These are phyloP conservation scores for Eretmochelys imbricata DNA, from an alignment of 2,113 vertebrate genomes.

Conservation along the genomic window DNA sequence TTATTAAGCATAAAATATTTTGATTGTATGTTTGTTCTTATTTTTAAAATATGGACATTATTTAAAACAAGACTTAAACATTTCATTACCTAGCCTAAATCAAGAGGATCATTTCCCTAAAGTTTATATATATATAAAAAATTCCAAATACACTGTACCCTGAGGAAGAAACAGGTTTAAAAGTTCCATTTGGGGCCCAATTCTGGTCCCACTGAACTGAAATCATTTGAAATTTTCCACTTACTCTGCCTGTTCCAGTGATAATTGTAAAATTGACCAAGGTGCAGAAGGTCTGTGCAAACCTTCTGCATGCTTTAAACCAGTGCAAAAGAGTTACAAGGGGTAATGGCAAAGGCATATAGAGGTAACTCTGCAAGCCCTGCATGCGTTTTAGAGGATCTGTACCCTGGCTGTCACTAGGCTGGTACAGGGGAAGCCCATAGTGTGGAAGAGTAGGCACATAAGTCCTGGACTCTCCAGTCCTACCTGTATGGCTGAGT, in stretches of 20 bases:
- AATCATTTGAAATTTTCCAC: background rate
- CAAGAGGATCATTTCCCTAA: background rate
- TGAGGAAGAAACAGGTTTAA: background rate
- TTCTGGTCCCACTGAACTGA: background rate
- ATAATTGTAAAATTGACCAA: background rate
- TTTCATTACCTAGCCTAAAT: conserved; percentile 7
- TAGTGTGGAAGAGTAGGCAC: background rate
- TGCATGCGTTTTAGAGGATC: background rate
- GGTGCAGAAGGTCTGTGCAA: background rate
- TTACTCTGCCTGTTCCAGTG: fast-evolving
- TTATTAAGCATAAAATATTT: conserved; percentile 12
- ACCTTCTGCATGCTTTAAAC: background rate
- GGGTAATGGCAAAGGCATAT: background rate
- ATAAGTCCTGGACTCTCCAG: conserved; percentile 15
- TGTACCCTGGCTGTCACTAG: fast-evolving
- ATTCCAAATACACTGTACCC: background rate
- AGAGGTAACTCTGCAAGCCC: background rate
- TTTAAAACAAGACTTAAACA: conserved; percentile 47
- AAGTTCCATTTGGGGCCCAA: background rate
- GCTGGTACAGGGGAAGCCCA: background rate
- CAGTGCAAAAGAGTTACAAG: background rate
- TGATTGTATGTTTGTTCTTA: background rate
- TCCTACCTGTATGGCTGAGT: conserved; percentile 12
- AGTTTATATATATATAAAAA: background rate
- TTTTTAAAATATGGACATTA: background rate